Evolutionary conservation across 2,888 invertebrate genomes (phyloP).

Genomic region (Tribolium freemani): DNA sequence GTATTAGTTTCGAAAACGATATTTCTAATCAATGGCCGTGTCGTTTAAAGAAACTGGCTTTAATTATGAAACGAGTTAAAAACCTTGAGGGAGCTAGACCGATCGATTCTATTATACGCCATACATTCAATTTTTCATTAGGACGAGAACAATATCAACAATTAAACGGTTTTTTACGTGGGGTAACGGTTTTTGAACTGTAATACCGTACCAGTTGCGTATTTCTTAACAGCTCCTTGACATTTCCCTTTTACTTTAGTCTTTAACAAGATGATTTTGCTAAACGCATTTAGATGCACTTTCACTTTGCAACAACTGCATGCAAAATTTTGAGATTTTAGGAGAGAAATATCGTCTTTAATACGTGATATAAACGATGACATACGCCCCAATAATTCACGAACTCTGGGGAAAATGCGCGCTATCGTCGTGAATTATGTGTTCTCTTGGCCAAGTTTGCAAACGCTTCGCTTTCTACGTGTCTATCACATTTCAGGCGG

Average conservation of each 20-base stretch:
- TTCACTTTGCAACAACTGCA: constrained; percentile 21
- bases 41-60: background rate
- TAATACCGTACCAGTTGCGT: constrained; percentile 21
- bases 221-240: constrained; percentile 34
- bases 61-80: constrained; percentile 11
- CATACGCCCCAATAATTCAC: constrained; percentile 44
- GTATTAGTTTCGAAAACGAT: background rate
- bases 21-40: background rate
- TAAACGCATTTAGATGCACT: constrained; percentile 29
- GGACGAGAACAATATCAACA: constrained; percentile 11
- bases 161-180: constrained; percentile 11
- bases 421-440: constrained; percentile 42
- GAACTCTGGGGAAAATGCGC: constrained; percentile 35
- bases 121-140: constrained; percentile 22
- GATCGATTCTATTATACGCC: constrained; percentile 19
- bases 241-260: constrained; percentile 34
- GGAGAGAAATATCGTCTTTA: constrained; percentile 18
- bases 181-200: constrained; percentile 11
- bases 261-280: constrained; percentile 32
- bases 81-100: constrained; percentile 15
- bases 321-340: background rate
- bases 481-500: background rate
- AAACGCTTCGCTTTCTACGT: background rate
- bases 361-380: constrained; percentile 41
- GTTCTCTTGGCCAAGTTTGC: constrained; percentile 33